Evolutionary conservation across 2,797 vertebrate genomes (phyloP), one percentile per base, ranked within the genome.

Genomic region (Gymnoscopelus microlampas): DNA sequence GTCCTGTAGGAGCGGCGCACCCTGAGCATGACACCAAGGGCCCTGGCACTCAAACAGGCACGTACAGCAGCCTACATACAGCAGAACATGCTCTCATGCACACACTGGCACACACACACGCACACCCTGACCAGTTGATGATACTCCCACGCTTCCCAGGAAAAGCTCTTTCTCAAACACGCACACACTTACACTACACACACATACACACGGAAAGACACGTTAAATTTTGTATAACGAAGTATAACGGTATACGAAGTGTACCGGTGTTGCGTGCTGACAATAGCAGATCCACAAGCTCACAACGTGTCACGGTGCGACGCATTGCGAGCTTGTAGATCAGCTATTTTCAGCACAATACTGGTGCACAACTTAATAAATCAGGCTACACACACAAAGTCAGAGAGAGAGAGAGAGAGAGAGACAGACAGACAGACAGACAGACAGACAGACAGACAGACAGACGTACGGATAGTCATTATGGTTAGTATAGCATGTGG

Each of bases 1-100:
- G 79, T 86, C 79, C 77, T 82, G 72, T 81, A 76, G 68, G 70
- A 70, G 66, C 14, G 64, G 73, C 83, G 84, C 92, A 86, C 90
- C 90, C 89, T 89, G 85, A 91, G 88, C 85, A 85, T 83, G 83
- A 88, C 90, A 91, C 84, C 64, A 68, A 13, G 2, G 68, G 23
- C 26, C 44, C 23, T 53, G 44, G 60, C 75, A 71, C 63, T 53
- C 12, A 70, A 73, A 75, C 76, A 81, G 53, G 48, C 68, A 62
- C 58, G 44, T 3, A 32, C 55, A 53, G 19, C 48, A 50, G 47
- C 49, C n/a, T 50, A 58, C 59, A 56, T 49, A 56, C 68, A 10
- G 12, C 48, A 39, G 13, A 44, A 60, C 64, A 56, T 32, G 73
- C 60, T 10, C 51, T 23, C 9, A 44, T 26, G 19, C 55, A 65